phyloP scores from a whole-genome alignment of 2,113 vertebrate species.

The Thinocorus orbignyianus region DNA sequence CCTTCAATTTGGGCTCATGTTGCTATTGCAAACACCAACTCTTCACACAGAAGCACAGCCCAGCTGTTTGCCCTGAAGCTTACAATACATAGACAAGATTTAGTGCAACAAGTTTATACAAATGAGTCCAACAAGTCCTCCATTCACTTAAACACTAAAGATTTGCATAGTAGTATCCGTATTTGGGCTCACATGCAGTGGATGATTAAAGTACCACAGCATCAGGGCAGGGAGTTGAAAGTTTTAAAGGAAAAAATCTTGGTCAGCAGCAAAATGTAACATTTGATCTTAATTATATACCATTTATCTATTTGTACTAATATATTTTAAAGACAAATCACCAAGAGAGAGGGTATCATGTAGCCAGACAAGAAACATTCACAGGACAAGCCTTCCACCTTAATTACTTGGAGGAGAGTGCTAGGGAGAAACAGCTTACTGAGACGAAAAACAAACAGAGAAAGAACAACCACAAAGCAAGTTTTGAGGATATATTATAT shows the following conservation, averaged over 20 bases:
- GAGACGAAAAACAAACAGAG: background rate
- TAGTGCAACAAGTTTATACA: background rate
- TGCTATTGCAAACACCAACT: background rate
- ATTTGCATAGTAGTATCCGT: background rate
- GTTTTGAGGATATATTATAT: background rate
- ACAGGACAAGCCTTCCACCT: background rate
- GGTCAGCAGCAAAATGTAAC: background rate
- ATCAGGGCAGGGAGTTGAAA: background rate
- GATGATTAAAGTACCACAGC: background rate
- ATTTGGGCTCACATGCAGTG: background rate
- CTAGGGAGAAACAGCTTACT: background rate
- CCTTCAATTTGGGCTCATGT: background rate
- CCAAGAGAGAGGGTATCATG: background rate
- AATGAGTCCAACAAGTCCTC: conserved; percentile 8
- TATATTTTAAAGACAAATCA: background rate
- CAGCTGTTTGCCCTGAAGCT: background rate
- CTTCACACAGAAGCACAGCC: background rate
- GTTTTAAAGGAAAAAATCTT: background rate
- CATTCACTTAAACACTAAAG: background rate
- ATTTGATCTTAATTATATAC: background rate
- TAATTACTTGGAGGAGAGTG: background rate
- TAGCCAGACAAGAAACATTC: background rate
- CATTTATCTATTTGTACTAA: background rate
- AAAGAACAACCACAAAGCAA: background rate
- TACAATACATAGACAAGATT: background rate